phyloP scores from a whole-genome alignment of 2,888 invertebrate species.

The Dastarcus helophoroides region DNA sequence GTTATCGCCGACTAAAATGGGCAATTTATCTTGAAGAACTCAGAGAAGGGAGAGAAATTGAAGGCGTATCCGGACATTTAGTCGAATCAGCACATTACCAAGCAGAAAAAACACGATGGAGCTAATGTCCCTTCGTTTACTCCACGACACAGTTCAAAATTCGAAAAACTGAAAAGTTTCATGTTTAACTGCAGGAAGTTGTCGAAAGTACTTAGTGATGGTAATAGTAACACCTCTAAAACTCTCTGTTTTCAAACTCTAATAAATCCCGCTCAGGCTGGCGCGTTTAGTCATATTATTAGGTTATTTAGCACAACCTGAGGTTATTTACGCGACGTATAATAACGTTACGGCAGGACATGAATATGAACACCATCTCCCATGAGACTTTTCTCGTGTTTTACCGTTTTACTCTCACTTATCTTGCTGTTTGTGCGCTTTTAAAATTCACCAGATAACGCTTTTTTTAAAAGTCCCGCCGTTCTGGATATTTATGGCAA shows the following conservation, averaged over 20 bases:
- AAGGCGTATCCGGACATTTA: conserved; percentile 26
- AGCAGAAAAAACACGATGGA: conserved; percentile 25
- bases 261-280: conserved; percentile 30
- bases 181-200: no score
- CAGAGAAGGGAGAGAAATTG: conserved; percentile 24
- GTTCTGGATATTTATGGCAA: no score
- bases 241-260: conserved; percentile 27
- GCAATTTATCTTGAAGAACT: conserved; percentile 34
- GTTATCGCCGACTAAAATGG: conserved; percentile 32
- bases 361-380: conserved; percentile 32
- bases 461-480: no score
- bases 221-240: conserved; percentile 1
- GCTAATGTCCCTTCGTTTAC: conserved; percentile 18
- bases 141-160: no score
- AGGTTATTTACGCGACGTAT: conserved; percentile 26
- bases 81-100: conserved; percentile 31
- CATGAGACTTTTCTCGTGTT: conserved; percentile 30
- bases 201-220: conserved; percentile 12
- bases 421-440: conserved; percentile 27
- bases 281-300: conserved; percentile 29
- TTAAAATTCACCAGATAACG: conserved; percentile 24
- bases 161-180: no score
- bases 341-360: conserved; percentile 34
- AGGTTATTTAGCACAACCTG: conserved; percentile 32
- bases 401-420: conserved; percentile 30